phyloP scores from a whole-genome alignment of 1,140 invertebrate species.

The Cheumatopsyche charites region DNA sequence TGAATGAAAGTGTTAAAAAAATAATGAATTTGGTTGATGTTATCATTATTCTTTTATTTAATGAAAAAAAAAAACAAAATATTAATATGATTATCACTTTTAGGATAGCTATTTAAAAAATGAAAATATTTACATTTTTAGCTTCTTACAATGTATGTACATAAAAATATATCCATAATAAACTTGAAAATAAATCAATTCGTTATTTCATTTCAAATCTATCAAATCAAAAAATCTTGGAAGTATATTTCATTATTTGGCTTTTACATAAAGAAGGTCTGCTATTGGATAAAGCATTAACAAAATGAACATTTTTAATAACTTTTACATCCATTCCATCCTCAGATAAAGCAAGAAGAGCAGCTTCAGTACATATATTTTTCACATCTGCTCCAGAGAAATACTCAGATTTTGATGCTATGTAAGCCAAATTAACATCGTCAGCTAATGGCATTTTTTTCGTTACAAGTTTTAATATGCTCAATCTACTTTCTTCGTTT shows the following conservation, averaged over 20 bases:
- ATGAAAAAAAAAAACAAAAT: too few relatives aligned
- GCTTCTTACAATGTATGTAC: too few relatives aligned
- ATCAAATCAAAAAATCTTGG: too few relatives aligned
- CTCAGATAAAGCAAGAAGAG: constrained; percentile 67
- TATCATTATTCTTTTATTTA: too few relatives aligned
- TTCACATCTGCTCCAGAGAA: constrained; percentile 83
- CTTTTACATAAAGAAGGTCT: constrained; percentile 58
- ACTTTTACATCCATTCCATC: constrained; percentile 59
- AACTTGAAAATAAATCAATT: too few relatives aligned
- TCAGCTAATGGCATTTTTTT: constrained; percentile 67
- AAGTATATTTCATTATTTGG: constrained; percentile 40
- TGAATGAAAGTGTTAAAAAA: too few relatives aligned
- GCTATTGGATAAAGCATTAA: constrained; percentile 59
- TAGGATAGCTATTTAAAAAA: too few relatives aligned
- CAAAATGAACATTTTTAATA: constrained; percentile 63
- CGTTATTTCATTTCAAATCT: too few relatives aligned
- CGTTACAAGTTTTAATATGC: constrained; percentile 67
- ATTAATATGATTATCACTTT: too few relatives aligned
- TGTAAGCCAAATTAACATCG: constrained; percentile 64
- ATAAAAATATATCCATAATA: too few relatives aligned
- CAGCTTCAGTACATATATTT: constrained; percentile 75
- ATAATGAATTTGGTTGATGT: too few relatives aligned
- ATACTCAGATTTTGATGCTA: constrained; percentile 67
- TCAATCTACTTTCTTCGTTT: constrained; percentile 63
- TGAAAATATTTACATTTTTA: too few relatives aligned